Evolutionary conservation across 2,888 invertebrate species (phyloP).

Genomic region (Zaprionus obscuricornis): DNA sequence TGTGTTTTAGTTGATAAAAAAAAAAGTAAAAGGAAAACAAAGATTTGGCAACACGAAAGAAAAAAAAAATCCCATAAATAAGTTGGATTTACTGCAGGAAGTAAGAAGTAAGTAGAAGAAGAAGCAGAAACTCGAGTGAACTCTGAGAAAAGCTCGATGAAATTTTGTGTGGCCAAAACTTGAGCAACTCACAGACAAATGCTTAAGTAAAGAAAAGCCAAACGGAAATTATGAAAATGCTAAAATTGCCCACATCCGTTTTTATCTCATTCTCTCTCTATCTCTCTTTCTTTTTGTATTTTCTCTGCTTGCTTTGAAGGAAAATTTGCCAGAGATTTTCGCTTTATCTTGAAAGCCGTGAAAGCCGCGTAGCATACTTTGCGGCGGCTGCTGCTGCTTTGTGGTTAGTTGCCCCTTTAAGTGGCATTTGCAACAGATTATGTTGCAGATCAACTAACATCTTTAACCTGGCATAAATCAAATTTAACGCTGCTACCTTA

Average conservation of each 20-base stretch:
- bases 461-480: conserved; percentile 45
- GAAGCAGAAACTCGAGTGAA: too few relatives aligned
- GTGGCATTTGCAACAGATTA: background rate
- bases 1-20: too few relatives aligned
- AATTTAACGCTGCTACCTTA: conserved; percentile 41
- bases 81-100: too few relatives aligned
- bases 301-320: conserved; percentile 29
- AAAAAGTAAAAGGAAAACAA: too few relatives aligned
- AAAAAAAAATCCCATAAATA: too few relatives aligned
- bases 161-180: too few relatives aligned
- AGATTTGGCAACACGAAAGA: too few relatives aligned
- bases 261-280: conserved; percentile 20
- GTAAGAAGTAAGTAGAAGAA: too few relatives aligned
- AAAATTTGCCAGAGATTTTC: conserved; percentile 21
- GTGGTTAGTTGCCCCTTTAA: conserved; percentile 9
- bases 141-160: too few relatives aligned
- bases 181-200: conserved; percentile 32
- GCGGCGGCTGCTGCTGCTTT: conserved; percentile 43
- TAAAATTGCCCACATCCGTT: conserved; percentile 70
- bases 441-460: background rate
- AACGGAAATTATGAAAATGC: conserved; percentile 74
- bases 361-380: conserved; percentile 66
- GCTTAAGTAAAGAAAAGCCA: conserved; percentile 21
- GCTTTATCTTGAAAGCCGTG: conserved; percentile 32
- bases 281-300: background rate